Percentiles rank a stretch among this genome's conserved stretches.
These are phyloP conservation scores for Orbicella faveolata DNA, from an alignment of 64 coral and sea anemone genomes.

Conservation along the genomic window DNA sequence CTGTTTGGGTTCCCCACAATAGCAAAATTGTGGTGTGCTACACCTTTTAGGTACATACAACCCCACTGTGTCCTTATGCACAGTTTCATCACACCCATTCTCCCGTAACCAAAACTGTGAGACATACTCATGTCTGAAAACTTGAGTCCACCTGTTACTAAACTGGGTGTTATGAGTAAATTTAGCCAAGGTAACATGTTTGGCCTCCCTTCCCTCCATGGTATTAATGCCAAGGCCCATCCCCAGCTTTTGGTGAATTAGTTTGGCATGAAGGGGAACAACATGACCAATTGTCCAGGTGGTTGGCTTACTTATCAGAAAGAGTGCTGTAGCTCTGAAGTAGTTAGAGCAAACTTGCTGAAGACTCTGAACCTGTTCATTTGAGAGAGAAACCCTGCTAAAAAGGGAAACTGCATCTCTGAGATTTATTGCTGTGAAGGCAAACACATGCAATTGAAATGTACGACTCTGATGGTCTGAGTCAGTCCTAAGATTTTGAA, in stretches of 20 bases:
- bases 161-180: conserved; percentile 28
- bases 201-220: conserved; percentile 58
- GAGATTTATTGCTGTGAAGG: conserved; percentile 40
- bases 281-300: conserved; percentile 71
- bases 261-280: conserved; percentile 56
- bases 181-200: conserved; percentile 14
- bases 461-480: neutral
- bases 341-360: conserved; percentile 28
- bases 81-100: conserved; percentile 22
- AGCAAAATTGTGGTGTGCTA: neutral
- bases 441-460: conserved; percentile 42
- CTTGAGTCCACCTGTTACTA: conserved; percentile 12
- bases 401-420: conserved; percentile 48
- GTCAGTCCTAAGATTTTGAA: neutral
- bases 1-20: neutral
- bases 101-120: neutral
- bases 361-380: conserved; percentile 36
- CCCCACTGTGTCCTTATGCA: neutral
- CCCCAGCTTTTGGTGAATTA: conserved; percentile 16
- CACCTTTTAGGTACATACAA: conserved; percentile 2
- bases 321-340: conserved; percentile 40
- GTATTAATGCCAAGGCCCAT: conserved; percentile 52
- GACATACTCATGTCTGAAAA: neutral
- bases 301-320: conserved; percentile 50
- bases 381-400: conserved; percentile 45